Evolutionary conservation across 2,888 invertebrate species (phyloP).

Genomic region (Pinctada fucata): DNA sequence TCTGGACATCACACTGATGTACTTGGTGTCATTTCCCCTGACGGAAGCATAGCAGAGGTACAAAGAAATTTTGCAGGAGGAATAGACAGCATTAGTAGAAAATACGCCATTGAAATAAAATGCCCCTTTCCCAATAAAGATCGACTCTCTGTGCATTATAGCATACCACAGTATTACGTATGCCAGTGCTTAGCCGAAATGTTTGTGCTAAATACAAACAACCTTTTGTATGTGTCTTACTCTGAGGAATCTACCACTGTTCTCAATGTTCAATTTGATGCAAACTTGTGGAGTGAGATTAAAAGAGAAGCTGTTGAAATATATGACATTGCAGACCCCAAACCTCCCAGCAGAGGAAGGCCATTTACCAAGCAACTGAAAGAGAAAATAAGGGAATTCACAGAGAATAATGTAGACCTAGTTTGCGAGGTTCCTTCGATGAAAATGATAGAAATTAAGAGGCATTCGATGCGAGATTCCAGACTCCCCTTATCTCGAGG

Average conservation of each 20-base stretch:
- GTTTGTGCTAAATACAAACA: slow-evolving; percentile 21
- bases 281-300: too few relatives aligned
- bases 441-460: too few relatives aligned
- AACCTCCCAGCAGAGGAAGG: slow-evolving; percentile 26
- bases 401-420: too few relatives aligned
- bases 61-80: not conserved
- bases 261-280: too few relatives aligned
- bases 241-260: too few relatives aligned
- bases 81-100: not conserved
- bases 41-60: slow-evolving; percentile 36
- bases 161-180: slow-evolving; percentile 35
- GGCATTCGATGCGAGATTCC: too few relatives aligned
- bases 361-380: slow-evolving; percentile 27
- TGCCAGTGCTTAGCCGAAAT: slow-evolving; percentile 33
- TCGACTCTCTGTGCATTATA: slow-evolving; percentile 16
- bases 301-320: too few relatives aligned
- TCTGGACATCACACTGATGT: not conserved
- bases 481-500: too few relatives aligned
- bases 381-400: too few relatives aligned
- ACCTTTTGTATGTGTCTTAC: too few relatives aligned
- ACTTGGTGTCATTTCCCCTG: slow-evolving; percentile 38
- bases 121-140: slow-evolving; percentile 36
- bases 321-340: too few relatives aligned
- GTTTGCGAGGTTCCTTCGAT: too few relatives aligned
- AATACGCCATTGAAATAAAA: slow-evolving; percentile 35